Percentiles rank a stretch among this genome's conserved stretches.
These are phyloP conservation scores for Lordiphosa fenestrarum DNA, from an alignment of 2,888 invertebrate genomes.

Conservation along the genomic window DNA sequence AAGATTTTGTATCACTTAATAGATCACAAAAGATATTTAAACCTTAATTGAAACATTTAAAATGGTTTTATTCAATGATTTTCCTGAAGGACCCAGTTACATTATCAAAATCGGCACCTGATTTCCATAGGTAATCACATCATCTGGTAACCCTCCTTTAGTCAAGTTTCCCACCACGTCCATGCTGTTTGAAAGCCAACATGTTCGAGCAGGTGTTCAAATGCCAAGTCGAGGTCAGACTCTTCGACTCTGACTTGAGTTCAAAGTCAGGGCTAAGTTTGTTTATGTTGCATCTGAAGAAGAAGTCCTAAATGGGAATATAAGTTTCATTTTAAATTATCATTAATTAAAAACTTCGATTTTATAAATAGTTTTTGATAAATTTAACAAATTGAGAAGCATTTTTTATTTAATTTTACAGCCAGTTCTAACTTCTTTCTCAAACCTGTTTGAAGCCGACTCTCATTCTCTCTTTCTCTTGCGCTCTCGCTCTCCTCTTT, in stretches of 20 bases:
- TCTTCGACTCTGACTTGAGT: conserved; percentile 37
- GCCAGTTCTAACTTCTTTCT: conserved; percentile 32
- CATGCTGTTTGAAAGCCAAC: conserved; percentile 48
- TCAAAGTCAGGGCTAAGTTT: conserved; percentile 78
- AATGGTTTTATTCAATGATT: too few relatives aligned
- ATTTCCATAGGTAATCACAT: too few relatives aligned
- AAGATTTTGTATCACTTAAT: too few relatives aligned
- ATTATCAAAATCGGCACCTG: neutral
- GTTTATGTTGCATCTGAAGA: conserved; percentile 45
- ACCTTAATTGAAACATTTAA: too few relatives aligned
- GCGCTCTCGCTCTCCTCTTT: conserved; percentile 17
- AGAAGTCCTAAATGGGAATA: neutral
- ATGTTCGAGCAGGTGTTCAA: conserved; percentile 52
- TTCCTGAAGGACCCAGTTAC: too few relatives aligned
- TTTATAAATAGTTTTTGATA: neutral
- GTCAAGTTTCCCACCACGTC: neutral
- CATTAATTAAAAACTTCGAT: neutral
- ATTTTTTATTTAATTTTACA: neutral
- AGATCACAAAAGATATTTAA: too few relatives aligned
- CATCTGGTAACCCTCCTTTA: neutral
- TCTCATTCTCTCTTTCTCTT: conserved; percentile 16
- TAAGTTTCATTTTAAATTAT: neutral
- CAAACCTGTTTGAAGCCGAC: conserved; percentile 57
- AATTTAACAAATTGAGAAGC: neutral
- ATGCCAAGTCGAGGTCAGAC: conserved; percentile 52